These are phyloP conservation scores for Drosophila paulistorum DNA, from an alignment of 1,140 invertebrate genomes.

Conservation along the genomic window DNA sequence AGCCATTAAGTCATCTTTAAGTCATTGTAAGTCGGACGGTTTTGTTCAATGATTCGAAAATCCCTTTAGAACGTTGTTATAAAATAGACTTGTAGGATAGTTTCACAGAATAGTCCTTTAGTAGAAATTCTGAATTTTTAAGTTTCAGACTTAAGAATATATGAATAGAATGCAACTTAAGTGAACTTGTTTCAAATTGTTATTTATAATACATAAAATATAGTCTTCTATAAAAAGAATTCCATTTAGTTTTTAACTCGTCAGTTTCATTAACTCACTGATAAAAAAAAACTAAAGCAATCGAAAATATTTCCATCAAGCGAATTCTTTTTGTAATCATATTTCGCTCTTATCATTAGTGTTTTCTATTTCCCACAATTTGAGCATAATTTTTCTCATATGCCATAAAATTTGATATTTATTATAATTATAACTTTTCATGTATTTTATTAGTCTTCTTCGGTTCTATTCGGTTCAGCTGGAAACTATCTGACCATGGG, in stretches of 20 bases:
- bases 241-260: too few relatives aligned
- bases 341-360: neutral
- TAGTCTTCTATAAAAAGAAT: neutral
- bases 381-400: constrained; percentile 20
- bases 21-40: too few relatives aligned
- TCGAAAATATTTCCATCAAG: neutral
- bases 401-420: constrained; percentile 28
- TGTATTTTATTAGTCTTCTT: constrained; percentile 24
- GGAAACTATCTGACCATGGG: neutral
- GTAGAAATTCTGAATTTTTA: too few relatives aligned
- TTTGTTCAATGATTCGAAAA: too few relatives aligned
- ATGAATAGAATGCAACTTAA: too few relatives aligned
- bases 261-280: too few relatives aligned
- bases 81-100: too few relatives aligned
- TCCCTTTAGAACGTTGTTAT: too few relatives aligned
- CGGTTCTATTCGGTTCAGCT: neutral
- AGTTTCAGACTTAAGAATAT: too few relatives aligned
- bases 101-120: too few relatives aligned
- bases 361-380: neutral
- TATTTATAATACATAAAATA: neutral
- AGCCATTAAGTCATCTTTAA: too few relatives aligned
- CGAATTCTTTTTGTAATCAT: neutral
- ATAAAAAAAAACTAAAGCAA: neutral
- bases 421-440: constrained; percentile 24
- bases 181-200: neutral